phyloP scores from a whole-genome alignment of 1,140 invertebrate species.

The Apis cerana region DNA sequence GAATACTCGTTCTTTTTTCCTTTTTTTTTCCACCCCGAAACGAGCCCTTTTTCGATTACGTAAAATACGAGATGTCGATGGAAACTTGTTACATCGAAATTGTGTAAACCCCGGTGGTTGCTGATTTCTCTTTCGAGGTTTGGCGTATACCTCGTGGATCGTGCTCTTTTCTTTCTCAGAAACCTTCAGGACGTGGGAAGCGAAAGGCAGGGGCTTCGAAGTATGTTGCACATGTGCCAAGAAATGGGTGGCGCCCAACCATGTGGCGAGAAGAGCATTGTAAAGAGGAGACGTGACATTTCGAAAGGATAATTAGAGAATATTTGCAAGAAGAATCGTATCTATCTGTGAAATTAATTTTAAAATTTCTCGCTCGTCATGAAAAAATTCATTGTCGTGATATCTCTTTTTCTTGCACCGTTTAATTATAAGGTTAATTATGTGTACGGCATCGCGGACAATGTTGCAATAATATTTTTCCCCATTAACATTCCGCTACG shows the following conservation, averaged over 20 bases:
- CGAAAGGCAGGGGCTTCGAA: conserved; percentile 55
- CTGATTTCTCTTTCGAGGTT: conserved; percentile 27
- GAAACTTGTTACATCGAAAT: background rate
- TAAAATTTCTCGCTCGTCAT: too few species aligned
- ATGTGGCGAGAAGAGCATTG: conserved; percentile 60
- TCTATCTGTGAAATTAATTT: too few species aligned
- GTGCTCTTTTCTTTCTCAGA: conserved; percentile 61
- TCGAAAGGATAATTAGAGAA: conserved; percentile 1
- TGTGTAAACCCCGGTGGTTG: background rate
- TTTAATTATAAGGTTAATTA: background rate
- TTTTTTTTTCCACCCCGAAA: too few species aligned
- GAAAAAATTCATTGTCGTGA: too few species aligned
- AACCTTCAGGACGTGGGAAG: conserved; percentile 69
- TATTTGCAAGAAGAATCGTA: background rate
- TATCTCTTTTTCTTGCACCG: too few species aligned
- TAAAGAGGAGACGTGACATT: conserved; percentile 6
- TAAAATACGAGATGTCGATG: background rate
- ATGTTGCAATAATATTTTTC: background rate
- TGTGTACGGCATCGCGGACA: too few species aligned
- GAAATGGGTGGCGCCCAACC: conserved; percentile 66
- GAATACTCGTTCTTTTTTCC: too few species aligned
- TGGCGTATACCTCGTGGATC: conserved; percentile 18
- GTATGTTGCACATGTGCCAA: conserved; percentile 66
- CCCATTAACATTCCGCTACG: background rate
- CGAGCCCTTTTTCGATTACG: background rate